Evolutionary conservation across 2,113 vertebrate genomes (phyloP).

Genomic region (Bos indicus): DNA sequence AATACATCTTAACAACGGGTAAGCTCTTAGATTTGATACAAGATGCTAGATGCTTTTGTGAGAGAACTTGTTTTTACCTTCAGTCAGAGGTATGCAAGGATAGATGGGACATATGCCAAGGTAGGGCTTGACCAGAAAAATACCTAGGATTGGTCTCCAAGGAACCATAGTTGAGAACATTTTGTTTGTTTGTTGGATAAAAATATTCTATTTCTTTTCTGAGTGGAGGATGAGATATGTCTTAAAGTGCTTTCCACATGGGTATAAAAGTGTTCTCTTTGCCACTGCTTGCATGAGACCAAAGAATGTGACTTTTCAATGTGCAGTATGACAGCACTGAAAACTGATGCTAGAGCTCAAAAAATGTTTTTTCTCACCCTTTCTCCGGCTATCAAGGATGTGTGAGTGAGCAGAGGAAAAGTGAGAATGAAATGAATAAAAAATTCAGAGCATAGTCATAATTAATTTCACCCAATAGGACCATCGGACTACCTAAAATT

Average conservation of each 20-base stretch:
- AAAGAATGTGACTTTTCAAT: constrained; percentile 47
- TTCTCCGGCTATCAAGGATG: neutral
- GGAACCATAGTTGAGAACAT: neutral
- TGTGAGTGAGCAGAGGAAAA: neutral
- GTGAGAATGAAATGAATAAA: neutral
- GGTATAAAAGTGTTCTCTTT: neutral
- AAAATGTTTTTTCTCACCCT: neutral
- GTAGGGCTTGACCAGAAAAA: neutral
- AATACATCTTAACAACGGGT: neutral
- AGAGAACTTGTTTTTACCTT: neutral
- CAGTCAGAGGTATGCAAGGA: neutral
- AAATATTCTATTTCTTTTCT: neutral
- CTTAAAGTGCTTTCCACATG: neutral
- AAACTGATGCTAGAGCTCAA: constrained; percentile 48
- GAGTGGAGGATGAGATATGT: neutral
- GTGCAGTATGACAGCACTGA: constrained; percentile 30
- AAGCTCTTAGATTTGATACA: neutral
- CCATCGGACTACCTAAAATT: neutral
- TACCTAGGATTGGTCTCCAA: neutral
- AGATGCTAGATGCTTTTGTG: neutral
- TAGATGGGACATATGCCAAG: too few species aligned
- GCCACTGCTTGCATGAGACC: constrained; percentile 18
- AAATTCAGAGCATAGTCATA: neutral
- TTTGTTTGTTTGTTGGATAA: neutral
- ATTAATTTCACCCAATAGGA: neutral